Base-by-base conservation (phyloP, 1,140 invertebrate species). In the Anastatus disparis region DNA sequence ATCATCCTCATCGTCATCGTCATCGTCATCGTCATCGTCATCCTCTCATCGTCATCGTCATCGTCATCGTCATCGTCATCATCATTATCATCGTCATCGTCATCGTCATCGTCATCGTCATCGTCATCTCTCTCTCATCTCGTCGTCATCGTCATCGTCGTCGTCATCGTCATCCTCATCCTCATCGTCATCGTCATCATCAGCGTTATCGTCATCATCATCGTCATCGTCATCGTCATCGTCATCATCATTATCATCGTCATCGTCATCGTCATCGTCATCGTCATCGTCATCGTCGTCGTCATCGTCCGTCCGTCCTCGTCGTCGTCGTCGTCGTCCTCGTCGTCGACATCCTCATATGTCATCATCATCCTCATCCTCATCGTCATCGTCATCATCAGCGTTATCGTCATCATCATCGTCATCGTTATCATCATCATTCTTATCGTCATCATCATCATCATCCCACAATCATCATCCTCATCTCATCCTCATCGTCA, bases 401-500 rank as follows among this genome's bases (percentile, higher is more conserved):
- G 7, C 13, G 13, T 40, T 40, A 40, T 40, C 38, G 13, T 40
- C 13, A 40, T 40, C 38, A 40, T 40, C 13, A 40, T 40, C 13
- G 13, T 40, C 13, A 40, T n/a, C n/a, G n/a, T n/a, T n/a, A n/a
- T n/a, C n/a, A n/a, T n/a, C n/a, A n/a, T n/a, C n/a, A n/a, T n/a
- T n/a, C n/a, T n/a, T n/a, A 55, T 55, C 26, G 26, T 22, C 52
- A 55, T 55, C 52, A 26, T 55, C 13, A 40, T 40, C 38, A 40
- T 40, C 38, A 40, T 13, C 38, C 7, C 38, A 40, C 13, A 7
- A 40, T 8, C 13, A 40, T 40, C 38, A 40, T 40, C 13, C 7
- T 40, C 38, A 40, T 40, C 38, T 8, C 17, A 4, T 46, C 42
- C 4, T n/a, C 15, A n/a, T 46, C 42, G 15, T 8, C 17, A n/a